phyloP scores from a whole-genome alignment of 2,797 vertebrate genomes.

The Linurgus olivaceus region DNA sequence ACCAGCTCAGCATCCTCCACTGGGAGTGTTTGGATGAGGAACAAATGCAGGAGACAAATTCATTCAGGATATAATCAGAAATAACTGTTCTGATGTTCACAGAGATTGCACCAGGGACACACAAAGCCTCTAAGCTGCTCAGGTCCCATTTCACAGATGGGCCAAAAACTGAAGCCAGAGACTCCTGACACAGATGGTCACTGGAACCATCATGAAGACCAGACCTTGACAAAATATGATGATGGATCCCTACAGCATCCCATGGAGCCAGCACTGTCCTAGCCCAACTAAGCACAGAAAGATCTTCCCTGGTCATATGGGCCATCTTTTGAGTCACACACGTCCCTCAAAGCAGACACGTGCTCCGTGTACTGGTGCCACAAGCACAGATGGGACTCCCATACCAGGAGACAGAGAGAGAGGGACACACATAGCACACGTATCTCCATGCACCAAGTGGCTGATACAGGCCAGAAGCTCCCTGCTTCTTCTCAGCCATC shows the following conservation, averaged over 20 bases:
- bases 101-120: not conserved
- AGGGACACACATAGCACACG: fast-evolving
- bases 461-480: not conserved
- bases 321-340: not conserved
- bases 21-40: not conserved
- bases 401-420: not conserved
- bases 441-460: not conserved
- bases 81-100: not conserved
- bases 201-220: not conserved
- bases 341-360: not conserved
- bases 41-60: not conserved
- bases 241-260: not conserved
- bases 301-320: not conserved
- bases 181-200: not conserved
- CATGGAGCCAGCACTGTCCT: not conserved
- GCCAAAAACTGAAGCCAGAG: not conserved
- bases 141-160: not conserved
- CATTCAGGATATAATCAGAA: not conserved
- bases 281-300: not conserved
- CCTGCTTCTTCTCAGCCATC: not conserved
- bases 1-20: not conserved
- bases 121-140: not conserved
- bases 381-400: not conserved
- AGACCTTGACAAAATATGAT: not conserved
- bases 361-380: not conserved